Percentiles rank a stretch among this genome's conserved stretches.
Conservation (phyloP, 2,797 vertebrate species). For the Phoebastria nigripes region DNA sequence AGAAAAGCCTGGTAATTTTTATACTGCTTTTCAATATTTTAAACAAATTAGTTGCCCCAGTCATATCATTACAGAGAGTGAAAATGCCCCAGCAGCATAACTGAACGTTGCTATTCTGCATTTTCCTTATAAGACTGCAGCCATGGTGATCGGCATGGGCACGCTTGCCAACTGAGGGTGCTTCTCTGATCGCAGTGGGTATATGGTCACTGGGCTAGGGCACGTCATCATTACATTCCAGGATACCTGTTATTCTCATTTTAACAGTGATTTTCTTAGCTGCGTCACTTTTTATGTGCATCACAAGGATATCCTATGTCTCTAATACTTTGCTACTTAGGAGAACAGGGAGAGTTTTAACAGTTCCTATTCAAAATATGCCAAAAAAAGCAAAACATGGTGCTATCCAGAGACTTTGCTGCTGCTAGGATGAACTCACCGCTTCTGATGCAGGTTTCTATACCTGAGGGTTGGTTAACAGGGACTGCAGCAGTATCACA, state of each 20-base stretch:
- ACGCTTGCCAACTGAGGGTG: not conserved
- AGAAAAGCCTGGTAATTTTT: not conserved
- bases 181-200: not conserved
- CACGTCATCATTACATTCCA: not conserved
- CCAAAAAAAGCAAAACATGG: not conserved
- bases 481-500: not conserved
- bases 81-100: not conserved
- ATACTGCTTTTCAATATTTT: not conserved
- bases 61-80: not conserved
- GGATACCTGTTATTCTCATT: not conserved
- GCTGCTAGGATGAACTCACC: not conserved
- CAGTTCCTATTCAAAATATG: not conserved
- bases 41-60: not conserved
- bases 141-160: accelerated
- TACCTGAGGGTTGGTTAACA: not conserved
- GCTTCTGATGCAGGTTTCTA: not conserved
- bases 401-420: not conserved
- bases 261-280: not conserved
- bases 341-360: not conserved
- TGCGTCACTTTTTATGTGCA: not conserved
- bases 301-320: not conserved
- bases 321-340: not conserved
- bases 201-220: not conserved
- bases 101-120: not conserved
- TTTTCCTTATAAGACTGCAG: not conserved